These are phyloP conservation scores for Campylorhamphus procurvoides DNA, from an alignment of 2,113 vertebrate species.

Conservation along the genomic window DNA sequence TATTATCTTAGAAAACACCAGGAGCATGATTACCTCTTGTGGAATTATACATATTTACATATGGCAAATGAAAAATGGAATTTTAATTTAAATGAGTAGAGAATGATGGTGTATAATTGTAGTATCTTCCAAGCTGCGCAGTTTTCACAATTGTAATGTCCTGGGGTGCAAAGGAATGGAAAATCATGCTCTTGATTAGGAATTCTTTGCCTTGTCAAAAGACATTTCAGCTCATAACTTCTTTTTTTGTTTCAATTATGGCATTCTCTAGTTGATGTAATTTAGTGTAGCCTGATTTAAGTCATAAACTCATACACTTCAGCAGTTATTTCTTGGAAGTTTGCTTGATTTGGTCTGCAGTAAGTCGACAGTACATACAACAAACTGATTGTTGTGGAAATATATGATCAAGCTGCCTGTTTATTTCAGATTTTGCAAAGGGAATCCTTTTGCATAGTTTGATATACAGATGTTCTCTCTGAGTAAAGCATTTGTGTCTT, in stretches of 20 bases:
- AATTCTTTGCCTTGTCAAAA: conserved; percentile 32
- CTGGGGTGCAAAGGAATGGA: not conserved
- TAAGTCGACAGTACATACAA: not conserved
- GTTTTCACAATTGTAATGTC: not conserved
- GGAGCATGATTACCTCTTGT: not conserved
- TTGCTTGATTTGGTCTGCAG: not conserved
- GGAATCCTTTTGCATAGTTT: not conserved
- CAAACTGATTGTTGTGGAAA: not conserved
- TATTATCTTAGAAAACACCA: conserved; percentile 38
- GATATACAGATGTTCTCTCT: not conserved
- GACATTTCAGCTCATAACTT: not conserved
- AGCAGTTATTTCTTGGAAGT: not conserved
- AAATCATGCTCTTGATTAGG: not conserved
- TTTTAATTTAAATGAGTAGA: not conserved
- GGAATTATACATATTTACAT: not conserved
- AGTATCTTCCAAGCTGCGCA: not conserved
- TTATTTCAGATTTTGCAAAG: not conserved
- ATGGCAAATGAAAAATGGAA: not conserved
- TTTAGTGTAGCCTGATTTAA: not conserved
- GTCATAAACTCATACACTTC: not conserved
- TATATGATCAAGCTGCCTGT: not conserved
- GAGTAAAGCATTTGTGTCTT: not conserved
- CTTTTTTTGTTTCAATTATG: not conserved
- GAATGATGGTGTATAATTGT: not conserved
- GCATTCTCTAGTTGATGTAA: not conserved